phyloP scores from a whole-genome alignment of 1,140 invertebrate genomes.

The Calliopsis andreniformis region DNA sequence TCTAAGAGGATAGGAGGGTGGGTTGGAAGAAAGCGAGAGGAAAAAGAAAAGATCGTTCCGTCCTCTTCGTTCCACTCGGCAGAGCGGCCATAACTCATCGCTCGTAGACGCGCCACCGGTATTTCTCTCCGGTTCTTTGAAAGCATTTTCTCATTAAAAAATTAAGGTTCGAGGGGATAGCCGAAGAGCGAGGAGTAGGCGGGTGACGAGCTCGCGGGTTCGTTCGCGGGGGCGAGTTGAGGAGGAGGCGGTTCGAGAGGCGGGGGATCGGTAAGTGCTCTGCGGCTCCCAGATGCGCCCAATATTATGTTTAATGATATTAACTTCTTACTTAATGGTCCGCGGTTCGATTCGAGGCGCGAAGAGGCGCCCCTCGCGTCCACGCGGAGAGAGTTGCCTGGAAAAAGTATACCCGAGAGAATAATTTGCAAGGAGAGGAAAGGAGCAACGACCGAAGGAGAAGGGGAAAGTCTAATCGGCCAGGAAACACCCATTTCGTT shows the following conservation, averaged over 20 bases:
- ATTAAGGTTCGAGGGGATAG: constrained; percentile 78
- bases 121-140: constrained; percentile 81
- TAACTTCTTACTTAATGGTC: constrained; percentile 82
- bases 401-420: constrained; percentile 73
- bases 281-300: constrained; percentile 81
- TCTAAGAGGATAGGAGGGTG: no score
- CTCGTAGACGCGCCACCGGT: constrained; percentile 75
- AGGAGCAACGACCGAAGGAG: background rate
- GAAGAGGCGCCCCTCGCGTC: constrained; percentile 63
- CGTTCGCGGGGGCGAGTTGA: constrained; percentile 30
- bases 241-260: constrained; percentile 39
- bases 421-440: constrained; percentile 66
- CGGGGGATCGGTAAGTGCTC: constrained; percentile 78
- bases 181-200: constrained; percentile 34
- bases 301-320: constrained; percentile 83
- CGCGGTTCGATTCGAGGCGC: constrained; percentile 81
- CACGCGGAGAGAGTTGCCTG: constrained; percentile 45
- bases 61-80: constrained; percentile 74
- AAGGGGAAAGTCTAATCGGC: constrained; percentile 38
- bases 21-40: constrained; percentile 22
- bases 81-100: constrained; percentile 79
- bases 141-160: constrained; percentile 83
- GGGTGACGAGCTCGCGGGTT: constrained; percentile 46
- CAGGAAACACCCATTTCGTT: constrained; percentile 20
- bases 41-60: constrained; percentile 25